Base-by-base conservation (phyloP, 1,140 invertebrate species). In the roundworm (Caenorhabditis elegans) region DNA sequence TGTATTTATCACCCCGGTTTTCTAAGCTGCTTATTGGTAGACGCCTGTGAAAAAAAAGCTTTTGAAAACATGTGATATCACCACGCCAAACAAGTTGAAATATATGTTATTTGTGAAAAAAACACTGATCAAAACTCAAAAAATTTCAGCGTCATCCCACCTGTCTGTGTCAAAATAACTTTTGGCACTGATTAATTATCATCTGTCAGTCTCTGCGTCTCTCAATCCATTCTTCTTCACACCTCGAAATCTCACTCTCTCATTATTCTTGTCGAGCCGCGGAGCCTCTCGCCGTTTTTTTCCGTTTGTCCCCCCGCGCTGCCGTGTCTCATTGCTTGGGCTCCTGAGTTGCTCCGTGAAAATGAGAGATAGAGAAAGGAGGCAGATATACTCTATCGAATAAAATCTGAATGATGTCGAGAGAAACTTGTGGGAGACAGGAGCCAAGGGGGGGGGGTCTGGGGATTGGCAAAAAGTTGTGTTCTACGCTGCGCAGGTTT, bases 371-470 rank as follows among this genome's bases (percentile, higher is more conserved):
- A 43, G 39, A 17, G 53, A 60, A 22, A 28, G 28, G 47, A 39
- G 19, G 28, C 60, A 39, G n/a, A 70, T 70, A 36, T 70, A 70
- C 60, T 70, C 60, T 70, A 70, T 70, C 60, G 60, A 70, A 70
- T 70, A 70, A 70, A 70, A 70, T 70, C 34, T 70, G 34, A 70
- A 70, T 70, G 60, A 70, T 70, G 60, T 31, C 34, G 53, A 10
- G 49, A n/a, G 15, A 36, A 43, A 43, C 39, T 8, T 43, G 39
- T 43, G 39, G 39, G 39, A 70, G 34, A n/a, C n/a, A n/a, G 11
- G 60, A 39, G 60, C 2, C 10, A 3, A 22, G n/a, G 34, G n/a
- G n/a, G 34, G 26, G 26, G 60, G n/a, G 11, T 6, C 6, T 43
- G 5, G 5, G 34, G 8, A 3, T 5, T 6, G 8, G 19, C n/a